A percentile compares a stretch with the other conserved stretches of the same genome.
Conservation (phyloP, 2,113 vertebrate species). For the Meleagris gallopavo region DNA sequence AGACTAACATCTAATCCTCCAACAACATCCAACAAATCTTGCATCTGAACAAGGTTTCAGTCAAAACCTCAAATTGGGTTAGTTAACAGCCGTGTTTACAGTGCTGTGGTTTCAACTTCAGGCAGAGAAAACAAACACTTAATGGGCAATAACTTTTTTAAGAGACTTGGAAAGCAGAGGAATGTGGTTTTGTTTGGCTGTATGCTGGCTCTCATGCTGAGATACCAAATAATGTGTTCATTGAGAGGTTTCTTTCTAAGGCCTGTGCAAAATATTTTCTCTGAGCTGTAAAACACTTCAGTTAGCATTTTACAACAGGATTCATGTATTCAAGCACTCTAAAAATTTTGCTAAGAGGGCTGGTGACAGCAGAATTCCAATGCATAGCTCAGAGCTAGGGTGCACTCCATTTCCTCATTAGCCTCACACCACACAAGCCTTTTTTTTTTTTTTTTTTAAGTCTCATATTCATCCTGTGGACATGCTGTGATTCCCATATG, state of each 20-base stretch:
- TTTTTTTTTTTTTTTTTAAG: not conserved
- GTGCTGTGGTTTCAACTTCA: slow-evolving; percentile 24
- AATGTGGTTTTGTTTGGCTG: slow-evolving; percentile 48
- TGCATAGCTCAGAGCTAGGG: rapidly evolving
- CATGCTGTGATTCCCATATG: rapidly evolving
- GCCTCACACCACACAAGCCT: not conserved
- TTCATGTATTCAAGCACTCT: not conserved
- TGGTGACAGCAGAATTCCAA: not conserved
- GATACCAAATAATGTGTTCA: not conserved
- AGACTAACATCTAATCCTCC: not conserved
- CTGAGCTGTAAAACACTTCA: not conserved
- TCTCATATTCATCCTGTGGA: not conserved
- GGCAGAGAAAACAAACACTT: slow-evolving; percentile 17
- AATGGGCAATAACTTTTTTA: slow-evolving; percentile 35
- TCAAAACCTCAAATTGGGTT: slow-evolving; percentile 48
- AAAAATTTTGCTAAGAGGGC: not conserved
- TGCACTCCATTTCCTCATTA: rapidly evolving
- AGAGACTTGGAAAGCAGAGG: not conserved
- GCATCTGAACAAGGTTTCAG: not conserved
- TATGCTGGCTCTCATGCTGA: not conserved
- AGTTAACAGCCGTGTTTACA: not conserved
- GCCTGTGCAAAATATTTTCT: not conserved
- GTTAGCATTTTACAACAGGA: not conserved
- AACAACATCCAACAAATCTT: slow-evolving; percentile 1
- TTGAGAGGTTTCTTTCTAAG: not conserved